Evolutionary conservation across 2,888 invertebrate species (phyloP).

Genomic region (Caenorhabditis plicata): DNA sequence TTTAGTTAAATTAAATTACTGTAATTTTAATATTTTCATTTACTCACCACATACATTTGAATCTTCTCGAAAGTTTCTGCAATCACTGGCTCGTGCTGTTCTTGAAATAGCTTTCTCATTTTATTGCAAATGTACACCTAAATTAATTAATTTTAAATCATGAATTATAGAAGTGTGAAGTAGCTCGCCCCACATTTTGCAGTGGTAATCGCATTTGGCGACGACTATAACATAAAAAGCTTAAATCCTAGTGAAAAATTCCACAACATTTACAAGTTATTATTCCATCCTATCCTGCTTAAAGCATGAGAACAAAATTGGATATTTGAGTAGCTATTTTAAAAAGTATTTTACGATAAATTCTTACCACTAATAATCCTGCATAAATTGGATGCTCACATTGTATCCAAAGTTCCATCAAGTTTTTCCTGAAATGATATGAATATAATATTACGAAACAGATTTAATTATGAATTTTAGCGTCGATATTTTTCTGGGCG

Average conservation of each 20-base stretch:
- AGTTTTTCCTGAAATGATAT: constrained; percentile 29
- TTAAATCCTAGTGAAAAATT: no score
- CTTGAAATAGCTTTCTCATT: constrained; percentile 33
- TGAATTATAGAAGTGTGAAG: no score
- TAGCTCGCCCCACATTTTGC: no score
- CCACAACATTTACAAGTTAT: no score
- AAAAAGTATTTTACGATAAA: neutral
- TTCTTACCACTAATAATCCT: constrained; percentile 20
- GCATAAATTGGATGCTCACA: constrained; percentile 28
- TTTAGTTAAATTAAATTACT: neutral
- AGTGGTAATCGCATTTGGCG: no score
- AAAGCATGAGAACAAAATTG: no score
- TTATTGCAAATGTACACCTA: constrained; percentile 31
- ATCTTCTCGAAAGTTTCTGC: constrained; percentile 32
- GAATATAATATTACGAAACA: constrained; percentile 2
- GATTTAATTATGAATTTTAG: neutral
- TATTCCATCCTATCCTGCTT: no score
- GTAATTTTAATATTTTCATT: neutral
- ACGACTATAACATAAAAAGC: no score
- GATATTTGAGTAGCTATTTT: no score
- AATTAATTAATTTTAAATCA: constrained; percentile 8
- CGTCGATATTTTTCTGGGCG: neutral
- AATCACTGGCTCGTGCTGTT: constrained; percentile 34
- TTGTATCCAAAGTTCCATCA: constrained; percentile 23
- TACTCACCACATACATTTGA: constrained; percentile 14